phyloP scores from a whole-genome alignment of 2,888 invertebrate genomes.

The Tipula unca region DNA sequence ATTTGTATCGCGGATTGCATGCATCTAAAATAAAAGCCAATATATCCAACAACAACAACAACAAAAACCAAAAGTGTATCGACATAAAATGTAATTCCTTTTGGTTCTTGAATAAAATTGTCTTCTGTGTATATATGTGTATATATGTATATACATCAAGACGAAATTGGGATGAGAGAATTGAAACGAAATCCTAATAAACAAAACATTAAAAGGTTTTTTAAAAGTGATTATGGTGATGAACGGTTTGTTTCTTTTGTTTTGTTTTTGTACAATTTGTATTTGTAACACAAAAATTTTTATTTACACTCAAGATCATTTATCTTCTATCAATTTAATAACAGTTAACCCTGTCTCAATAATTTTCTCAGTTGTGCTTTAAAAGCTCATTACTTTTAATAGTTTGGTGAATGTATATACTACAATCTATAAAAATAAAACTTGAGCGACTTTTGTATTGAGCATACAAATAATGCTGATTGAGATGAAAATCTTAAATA shows the following conservation, averaged over 20 bases:
- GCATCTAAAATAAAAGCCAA: neutral
- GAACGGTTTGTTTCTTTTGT: neutral
- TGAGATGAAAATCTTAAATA: neutral
- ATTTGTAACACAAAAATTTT: no score
- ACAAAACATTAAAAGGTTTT: neutral
- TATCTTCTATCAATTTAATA: neutral
- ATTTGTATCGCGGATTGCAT: conserved; percentile 8
- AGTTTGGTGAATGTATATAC: no score
- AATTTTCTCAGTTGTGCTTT: neutral
- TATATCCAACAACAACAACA: neutral
- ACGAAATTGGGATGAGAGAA: neutral
- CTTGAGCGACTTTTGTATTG: no score
- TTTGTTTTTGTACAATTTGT: no score
- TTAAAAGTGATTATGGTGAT: neutral
- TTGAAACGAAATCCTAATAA: neutral
- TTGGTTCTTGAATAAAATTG: neutral
- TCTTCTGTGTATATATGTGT: neutral
- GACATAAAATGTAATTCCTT: neutral
- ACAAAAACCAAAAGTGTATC: neutral
- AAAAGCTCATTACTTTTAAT: neutral
- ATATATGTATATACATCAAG: neutral
- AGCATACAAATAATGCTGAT: no score
- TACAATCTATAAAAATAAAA: neutral
- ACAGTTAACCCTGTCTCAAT: neutral
- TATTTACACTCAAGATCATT: neutral